A percentile compares a stretch with the other conserved stretches of the same genome.
These are phyloP conservation scores for Urocitellus parryii DNA, from an alignment of 2,113 vertebrate genomes.

Conservation along the genomic window DNA sequence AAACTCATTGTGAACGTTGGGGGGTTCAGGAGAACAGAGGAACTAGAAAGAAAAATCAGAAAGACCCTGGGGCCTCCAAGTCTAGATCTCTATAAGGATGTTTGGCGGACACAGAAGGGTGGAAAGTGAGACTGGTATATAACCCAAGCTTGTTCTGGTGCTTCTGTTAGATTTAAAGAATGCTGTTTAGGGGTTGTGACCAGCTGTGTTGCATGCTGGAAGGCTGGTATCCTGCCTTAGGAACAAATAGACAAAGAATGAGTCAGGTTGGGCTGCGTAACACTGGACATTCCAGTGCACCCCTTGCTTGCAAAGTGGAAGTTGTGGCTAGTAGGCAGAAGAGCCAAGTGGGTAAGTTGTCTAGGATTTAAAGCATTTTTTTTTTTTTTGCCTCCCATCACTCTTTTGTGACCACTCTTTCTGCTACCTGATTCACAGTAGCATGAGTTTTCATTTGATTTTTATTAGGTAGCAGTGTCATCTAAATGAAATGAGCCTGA, in stretches of 20 bases:
- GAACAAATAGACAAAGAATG: background rate
- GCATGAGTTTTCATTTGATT: background rate
- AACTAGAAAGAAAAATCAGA: background rate
- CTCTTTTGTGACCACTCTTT: background rate
- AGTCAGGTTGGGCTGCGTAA: background rate
- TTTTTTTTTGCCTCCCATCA: background rate
- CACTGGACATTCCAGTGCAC: background rate
- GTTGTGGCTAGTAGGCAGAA: background rate
- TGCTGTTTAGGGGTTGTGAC: background rate
- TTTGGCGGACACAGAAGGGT: background rate
- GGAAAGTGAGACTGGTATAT: background rate
- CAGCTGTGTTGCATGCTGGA: background rate
- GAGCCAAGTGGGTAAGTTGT: background rate
- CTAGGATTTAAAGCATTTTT: background rate
- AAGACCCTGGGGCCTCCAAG: background rate
- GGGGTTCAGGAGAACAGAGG: background rate
- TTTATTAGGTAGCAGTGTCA: background rate
- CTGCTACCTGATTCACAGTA: background rate
- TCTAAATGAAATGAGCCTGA: slow-evolving; percentile 79
- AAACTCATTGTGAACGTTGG: background rate
- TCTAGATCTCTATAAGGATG: background rate
- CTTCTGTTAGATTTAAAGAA: background rate
- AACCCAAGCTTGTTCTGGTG: background rate
- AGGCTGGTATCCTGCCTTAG: background rate
- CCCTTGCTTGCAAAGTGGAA: background rate